Percentiles rank a stretch among this genome's conserved stretches.
These are phyloP conservation scores for Campoletis sonorensis DNA, from an alignment of 1,140 invertebrate species.

Conservation along the genomic window DNA sequence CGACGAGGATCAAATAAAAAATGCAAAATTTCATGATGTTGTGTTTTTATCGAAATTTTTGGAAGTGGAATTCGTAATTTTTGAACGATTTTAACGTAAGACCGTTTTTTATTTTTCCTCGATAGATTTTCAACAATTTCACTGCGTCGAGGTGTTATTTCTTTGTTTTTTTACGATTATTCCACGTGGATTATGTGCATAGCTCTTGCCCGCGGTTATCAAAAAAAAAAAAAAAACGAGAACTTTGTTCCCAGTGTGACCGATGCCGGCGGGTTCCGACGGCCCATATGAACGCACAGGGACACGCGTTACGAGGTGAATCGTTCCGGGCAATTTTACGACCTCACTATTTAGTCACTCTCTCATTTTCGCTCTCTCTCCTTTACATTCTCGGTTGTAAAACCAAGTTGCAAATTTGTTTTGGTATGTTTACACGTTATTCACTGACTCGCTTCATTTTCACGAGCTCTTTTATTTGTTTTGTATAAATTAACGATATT, in stretches of 20 bases:
- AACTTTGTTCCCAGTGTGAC: neutral
- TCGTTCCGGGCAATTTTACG: neutral
- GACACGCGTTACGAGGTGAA: neutral
- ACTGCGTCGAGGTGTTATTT: no score
- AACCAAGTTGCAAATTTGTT: neutral
- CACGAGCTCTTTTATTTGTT: neutral
- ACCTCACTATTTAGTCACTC: neutral
- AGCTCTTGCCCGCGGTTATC: neutral
- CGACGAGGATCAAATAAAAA: no score
- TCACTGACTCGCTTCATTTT: neutral
- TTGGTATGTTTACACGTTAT: neutral
- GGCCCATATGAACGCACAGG: neutral
- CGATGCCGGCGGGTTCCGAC: conserved; percentile 1
- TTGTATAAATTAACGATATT: neutral
- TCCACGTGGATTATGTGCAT: no score
- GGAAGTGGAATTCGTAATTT: no score
- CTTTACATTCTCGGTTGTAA: no score
- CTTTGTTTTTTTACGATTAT: no score
- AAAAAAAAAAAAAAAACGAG: neutral
- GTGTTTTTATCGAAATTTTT: no score
- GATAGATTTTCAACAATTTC: no score
- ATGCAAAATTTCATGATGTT: no score
- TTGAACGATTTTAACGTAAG: no score
- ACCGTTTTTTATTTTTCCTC: no score
- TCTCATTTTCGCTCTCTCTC: neutral